These are phyloP conservation scores for Yponomeuta malinellus DNA, from an alignment of 2,888 invertebrate genomes.

Conservation along the genomic window DNA sequence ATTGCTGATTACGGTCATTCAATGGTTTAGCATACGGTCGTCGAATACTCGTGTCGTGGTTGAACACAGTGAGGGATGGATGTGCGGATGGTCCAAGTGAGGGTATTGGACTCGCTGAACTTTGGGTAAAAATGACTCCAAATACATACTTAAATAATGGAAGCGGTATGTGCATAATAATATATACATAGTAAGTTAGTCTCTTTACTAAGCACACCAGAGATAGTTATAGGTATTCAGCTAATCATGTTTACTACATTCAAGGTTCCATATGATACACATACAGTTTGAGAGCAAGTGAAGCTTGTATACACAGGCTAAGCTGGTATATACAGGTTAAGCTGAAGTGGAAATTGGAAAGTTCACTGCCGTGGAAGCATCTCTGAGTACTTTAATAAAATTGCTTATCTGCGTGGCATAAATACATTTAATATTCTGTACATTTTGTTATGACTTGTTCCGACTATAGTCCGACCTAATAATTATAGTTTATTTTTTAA, in stretches of 20 bases:
- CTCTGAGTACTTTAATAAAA: neutral
- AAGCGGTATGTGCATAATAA: slow-evolving; percentile 12
- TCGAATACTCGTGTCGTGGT: slow-evolving; percentile 40
- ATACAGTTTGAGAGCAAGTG: slow-evolving; percentile 43
- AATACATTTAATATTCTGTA: slow-evolving; percentile 7
- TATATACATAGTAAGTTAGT: slow-evolving; percentile 1
- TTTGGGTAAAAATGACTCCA: slow-evolving; percentile 22
- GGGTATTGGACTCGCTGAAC: slow-evolving; percentile 24
- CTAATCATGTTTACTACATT: neutral
- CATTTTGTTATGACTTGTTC: neutral
- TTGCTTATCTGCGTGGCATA: neutral
- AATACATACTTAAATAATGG: slow-evolving; percentile 7
- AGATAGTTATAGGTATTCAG: neutral
- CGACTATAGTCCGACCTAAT: slow-evolving; percentile 8
- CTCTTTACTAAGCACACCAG: slow-evolving; percentile 4
- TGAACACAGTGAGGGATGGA: slow-evolving; percentile 43
- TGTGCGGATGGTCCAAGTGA: slow-evolving; percentile 46
- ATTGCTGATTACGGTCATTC: slow-evolving; percentile 70
- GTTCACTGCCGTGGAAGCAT: slow-evolving; percentile 51
- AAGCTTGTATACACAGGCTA: slow-evolving; percentile 47
- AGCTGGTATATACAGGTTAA: slow-evolving; percentile 44
- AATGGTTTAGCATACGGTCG: slow-evolving; percentile 45
- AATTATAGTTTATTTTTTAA: neutral
- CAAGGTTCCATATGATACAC: slow-evolving; percentile 22
- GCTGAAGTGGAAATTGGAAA: slow-evolving; percentile 50